Base-by-base conservation (phyloP, 1,140 invertebrate species). In the Apis mellifera region DNA sequence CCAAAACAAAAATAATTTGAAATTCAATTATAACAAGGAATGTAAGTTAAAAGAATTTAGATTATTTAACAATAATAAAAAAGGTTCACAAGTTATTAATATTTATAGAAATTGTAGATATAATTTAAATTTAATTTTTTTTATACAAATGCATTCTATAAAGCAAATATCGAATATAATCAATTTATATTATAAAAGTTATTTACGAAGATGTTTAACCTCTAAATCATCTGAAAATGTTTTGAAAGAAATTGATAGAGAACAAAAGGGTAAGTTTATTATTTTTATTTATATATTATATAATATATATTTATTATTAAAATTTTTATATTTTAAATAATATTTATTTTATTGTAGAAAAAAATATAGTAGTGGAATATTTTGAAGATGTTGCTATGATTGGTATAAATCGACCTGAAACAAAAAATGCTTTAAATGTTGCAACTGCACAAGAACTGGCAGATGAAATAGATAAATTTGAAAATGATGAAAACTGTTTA, bases 391-490 rank as follows among this genome's bases (percentile, higher is more conserved):
- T 98, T 21, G 96, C 95, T 42, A 95, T 96, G 48, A 97, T 99
- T 80, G 97, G 97, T n/a, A 97, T 99, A 66, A 98, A 98, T 93
- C 94, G 97, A 64, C 97, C 97, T 13, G 94, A 96, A 17, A 96
- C 96, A 86, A 95, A 97, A 68, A 99, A 99, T 93, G 96, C 96
- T 90, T 94, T 99, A 3, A 96, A 98, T 91, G 93, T 93, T 64
- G 91, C 91, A 13, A 97, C 97, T 23, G 95, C 97, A 0, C 89
- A 94, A 50, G 92, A 96, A 87, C 93, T 99, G 12, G 94, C 95
- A 48, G 94, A 96, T 72, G 97, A 97, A 1, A 95, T 99, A 65
- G 93, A 96, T 84, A 93, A 95, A 57, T 98, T 99, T 94, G 97
- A 99, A 86, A 95, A 96, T 77, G 97, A 98, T 91, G 89, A 95